Evolutionary conservation across 2,113 vertebrate genomes (phyloP).

Genomic region (Brienomyrus longianalis): DNA sequence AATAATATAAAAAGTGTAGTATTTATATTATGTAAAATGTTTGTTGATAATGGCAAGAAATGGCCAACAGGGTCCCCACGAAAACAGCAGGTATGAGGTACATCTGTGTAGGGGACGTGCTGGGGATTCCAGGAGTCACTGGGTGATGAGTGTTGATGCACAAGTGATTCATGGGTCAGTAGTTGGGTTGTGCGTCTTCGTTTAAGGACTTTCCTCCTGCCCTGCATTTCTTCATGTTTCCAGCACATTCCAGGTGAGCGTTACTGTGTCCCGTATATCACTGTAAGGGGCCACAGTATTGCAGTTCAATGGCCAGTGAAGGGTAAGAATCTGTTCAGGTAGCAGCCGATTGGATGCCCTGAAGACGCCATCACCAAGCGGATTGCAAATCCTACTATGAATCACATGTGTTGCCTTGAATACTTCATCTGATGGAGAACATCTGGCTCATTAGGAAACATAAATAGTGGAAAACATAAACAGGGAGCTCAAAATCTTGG

Average conservation of each 20-base stretch:
- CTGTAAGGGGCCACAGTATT: background rate
- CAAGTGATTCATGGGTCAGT: background rate
- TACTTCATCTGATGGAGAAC: background rate
- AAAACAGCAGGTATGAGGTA: background rate
- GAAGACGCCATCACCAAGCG: background rate
- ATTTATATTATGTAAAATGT: background rate
- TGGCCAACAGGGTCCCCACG: background rate
- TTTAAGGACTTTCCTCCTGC: background rate
- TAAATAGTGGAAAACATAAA: background rate
- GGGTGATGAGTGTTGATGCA: background rate
- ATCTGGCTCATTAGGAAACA: conserved; percentile 4
- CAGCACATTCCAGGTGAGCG: background rate
- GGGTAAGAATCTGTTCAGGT: background rate
- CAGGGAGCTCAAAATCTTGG: background rate
- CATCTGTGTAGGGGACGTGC: background rate
- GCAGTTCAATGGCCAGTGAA: background rate
- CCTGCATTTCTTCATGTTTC: background rate
- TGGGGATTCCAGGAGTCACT: background rate
- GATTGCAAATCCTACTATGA: background rate
- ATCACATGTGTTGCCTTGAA: background rate
- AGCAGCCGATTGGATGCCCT: background rate
- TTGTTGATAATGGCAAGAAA: background rate
- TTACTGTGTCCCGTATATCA: too few species aligned
- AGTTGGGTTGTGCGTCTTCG: background rate
- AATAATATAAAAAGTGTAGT: background rate